These are phyloP conservation scores for Brenthis daphne DNA, from an alignment of 2,888 invertebrate genomes.

Conservation along the genomic window DNA sequence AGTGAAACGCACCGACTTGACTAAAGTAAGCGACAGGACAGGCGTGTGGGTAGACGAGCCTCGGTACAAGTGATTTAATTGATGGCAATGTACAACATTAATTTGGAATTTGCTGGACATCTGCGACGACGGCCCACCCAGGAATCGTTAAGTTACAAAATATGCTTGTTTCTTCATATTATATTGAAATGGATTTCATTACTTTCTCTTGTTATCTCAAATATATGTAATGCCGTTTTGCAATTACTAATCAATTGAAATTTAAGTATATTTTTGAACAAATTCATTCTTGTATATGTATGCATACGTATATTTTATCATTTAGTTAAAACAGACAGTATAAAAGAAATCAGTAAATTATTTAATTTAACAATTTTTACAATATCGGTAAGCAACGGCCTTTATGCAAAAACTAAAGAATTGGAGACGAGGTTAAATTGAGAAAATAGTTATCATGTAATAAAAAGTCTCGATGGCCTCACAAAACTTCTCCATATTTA, in stretches of 20 bases:
- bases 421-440: conserved; percentile 39
- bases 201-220: conserved; percentile 14
- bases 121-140: conserved; percentile 37
- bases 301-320: too few species aligned
- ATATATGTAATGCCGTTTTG: conserved; percentile 6
- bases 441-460: conserved; percentile 40
- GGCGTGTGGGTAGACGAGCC: conserved; percentile 63
- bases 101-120: conserved; percentile 50
- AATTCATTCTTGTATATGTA: too few species aligned
- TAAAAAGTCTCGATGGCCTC: conserved; percentile 57
- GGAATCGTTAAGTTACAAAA: conserved; percentile 12
- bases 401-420: conserved; percentile 35
- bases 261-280: not conserved
- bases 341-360: too few species aligned
- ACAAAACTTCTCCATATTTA: conserved; percentile 74
- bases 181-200: conserved; percentile 11
- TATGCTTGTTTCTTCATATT: conserved; percentile 3
- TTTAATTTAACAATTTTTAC: not conserved
- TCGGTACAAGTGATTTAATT: conserved; percentile 74
- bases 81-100: conserved; percentile 59
- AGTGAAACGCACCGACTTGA: conserved; percentile 71
- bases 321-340: too few species aligned
- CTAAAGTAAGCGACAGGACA: conserved; percentile 61
- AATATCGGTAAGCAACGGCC: conserved; percentile 22
- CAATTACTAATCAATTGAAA: conserved; percentile 13